Percentiles rank a stretch among this genome's conserved stretches.
Conservation (phyloP, 1,140 invertebrate species). For the Drosophila nasuta region DNA sequence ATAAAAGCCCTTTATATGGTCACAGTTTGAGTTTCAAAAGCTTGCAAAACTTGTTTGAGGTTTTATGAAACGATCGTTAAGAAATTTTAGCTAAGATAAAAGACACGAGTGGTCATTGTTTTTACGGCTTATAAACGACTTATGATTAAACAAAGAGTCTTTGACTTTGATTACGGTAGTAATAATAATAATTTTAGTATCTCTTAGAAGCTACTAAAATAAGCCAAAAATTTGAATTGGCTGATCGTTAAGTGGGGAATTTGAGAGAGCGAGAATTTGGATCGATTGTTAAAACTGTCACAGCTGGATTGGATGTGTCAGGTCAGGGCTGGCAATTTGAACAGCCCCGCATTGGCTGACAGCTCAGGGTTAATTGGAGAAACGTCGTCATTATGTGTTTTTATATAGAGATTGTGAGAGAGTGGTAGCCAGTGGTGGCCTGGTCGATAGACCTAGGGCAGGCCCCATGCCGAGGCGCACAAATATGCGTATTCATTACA, state of each 20-base stretch:
- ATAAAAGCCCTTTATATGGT: constrained; percentile 23
- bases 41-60: constrained; percentile 51
- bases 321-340: constrained; percentile 69
- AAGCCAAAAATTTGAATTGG: not conserved
- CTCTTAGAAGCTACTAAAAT: not conserved
- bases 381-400: constrained; percentile 42
- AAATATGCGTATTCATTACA: constrained; percentile 80
- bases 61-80: constrained; percentile 39
- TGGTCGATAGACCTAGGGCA: constrained; percentile 11
- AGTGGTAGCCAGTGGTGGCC: constrained; percentile 1
- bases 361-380: constrained; percentile 70
- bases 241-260: constrained; percentile 2
- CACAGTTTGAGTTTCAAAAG: not conserved
- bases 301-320: constrained; percentile 40
- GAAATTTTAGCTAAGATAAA: constrained; percentile 32
- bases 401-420: constrained; percentile 17
- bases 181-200: not conserved
- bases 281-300: constrained; percentile 21
- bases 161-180: not conserved
- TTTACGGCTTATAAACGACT: constrained; percentile 4
- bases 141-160: constrained; percentile 4
- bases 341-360: constrained; percentile 34
- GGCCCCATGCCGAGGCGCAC: constrained; percentile 30
- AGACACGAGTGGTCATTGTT: constrained; percentile 32
- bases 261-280: constrained; percentile 3